phyloP scores from a whole-genome alignment of 2,113 vertebrate species.

The Raja brachyura region DNA sequence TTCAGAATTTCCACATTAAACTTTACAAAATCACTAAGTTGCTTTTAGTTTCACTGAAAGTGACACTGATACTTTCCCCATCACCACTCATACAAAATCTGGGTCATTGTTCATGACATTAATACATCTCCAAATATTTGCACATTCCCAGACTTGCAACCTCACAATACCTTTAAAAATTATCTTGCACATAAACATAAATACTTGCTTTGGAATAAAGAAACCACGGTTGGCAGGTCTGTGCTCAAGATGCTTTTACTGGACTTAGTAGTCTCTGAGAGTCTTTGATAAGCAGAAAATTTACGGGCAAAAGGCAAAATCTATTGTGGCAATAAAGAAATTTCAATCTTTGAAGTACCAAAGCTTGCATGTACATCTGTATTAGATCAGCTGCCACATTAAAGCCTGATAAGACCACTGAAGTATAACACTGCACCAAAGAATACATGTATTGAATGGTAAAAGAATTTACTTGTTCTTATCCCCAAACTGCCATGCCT shows the following conservation, averaged over 20 bases:
- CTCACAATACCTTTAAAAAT: neutral
- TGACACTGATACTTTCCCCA: no score
- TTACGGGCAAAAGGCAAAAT: constrained; percentile 1
- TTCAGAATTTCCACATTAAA: no score
- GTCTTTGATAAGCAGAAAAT: constrained; percentile 2
- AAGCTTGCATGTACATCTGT: neutral
- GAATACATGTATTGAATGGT: neutral
- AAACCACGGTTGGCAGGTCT: neutral
- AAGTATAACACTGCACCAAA: neutral
- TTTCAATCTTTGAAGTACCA: constrained; percentile 24
- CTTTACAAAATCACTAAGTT: no score
- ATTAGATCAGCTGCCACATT: neutral
- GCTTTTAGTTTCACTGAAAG: no score
- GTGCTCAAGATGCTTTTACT: neutral
- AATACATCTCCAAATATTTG: neutral
- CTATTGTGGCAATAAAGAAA: neutral
- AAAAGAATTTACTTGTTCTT: neutral
- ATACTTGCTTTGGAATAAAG: neutral
- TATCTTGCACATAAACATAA: neutral
- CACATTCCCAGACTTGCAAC: neutral
- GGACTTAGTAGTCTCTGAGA: neutral
- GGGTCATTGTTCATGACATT: neutral
- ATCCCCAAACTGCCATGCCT: neutral
- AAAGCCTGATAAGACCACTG: neutral
- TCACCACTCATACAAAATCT: no score